Conservation (phyloP, 2,113 vertebrate species). For the Melospiza melodia region DNA sequence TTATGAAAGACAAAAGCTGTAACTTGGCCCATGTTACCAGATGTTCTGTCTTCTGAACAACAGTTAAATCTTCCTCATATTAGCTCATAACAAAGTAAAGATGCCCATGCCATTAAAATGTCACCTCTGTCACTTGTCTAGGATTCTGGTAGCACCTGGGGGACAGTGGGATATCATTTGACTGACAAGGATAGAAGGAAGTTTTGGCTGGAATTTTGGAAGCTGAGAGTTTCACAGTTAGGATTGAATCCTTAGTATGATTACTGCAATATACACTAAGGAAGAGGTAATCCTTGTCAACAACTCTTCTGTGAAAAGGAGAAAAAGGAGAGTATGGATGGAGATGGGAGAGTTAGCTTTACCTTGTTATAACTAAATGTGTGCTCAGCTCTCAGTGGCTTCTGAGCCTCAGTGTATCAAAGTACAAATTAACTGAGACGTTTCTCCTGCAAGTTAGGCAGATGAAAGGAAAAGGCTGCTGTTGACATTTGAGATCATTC, state of each 20-base stretch:
- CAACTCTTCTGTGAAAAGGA: not conserved
- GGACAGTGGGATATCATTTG: not conserved
- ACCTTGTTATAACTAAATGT: not conserved
- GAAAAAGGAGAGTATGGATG: not conserved
- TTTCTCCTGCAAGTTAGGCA: not conserved
- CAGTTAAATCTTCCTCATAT: not conserved
- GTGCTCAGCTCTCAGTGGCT: not conserved
- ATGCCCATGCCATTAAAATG: not conserved
- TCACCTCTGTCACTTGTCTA: not conserved
- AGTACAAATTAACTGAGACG: not conserved
- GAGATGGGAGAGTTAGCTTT: not conserved
- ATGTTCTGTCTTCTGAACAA: not conserved
- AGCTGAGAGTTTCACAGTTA: not conserved
- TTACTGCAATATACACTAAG: not conserved
- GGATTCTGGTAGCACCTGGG: not conserved
- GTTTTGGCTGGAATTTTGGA: not conserved
- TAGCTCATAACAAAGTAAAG: not conserved
- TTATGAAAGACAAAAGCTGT: constrained; percentile 20
- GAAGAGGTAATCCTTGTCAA: not conserved
- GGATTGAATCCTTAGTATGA: not conserved
- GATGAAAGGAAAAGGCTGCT: not conserved
- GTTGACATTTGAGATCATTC: not conserved
- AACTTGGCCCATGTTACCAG: not conserved
- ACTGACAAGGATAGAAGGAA: not conserved
- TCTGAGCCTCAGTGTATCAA: not conserved